phyloP scores from a whole-genome alignment of 2,113 vertebrate genomes.

The Poeciliopsis occidentalis region DNA sequence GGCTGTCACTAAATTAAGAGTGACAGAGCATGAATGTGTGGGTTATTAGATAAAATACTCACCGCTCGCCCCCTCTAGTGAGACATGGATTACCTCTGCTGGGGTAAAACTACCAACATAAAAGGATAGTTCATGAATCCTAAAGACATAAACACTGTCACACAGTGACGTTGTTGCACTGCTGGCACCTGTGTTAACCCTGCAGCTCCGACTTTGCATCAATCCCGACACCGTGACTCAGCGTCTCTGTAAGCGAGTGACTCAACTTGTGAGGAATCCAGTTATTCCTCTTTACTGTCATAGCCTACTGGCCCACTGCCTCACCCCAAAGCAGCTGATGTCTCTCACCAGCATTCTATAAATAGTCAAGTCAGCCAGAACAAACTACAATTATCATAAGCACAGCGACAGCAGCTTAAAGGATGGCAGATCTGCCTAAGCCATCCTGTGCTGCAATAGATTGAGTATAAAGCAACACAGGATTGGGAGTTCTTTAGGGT shows the following conservation, averaged over 20 bases:
- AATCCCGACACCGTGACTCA: slow-evolving; percentile 72
- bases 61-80: neutral
- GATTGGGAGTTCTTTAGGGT: slow-evolving; percentile 31
- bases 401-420: slow-evolving; percentile 26
- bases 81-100: neutral
- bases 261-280: slow-evolving; percentile 37
- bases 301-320: slow-evolving; percentile 39
- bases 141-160: neutral
- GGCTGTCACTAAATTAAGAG: neutral
- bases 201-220: slow-evolving; percentile 1
- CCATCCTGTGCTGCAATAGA: slow-evolving; percentile 27
- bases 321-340: slow-evolving; percentile 36
- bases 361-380: slow-evolving; percentile 45
- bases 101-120: neutral
- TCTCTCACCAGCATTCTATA: slow-evolving; percentile 43
- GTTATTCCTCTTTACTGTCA: slow-evolving; percentile 29
- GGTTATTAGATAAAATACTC: neutral
- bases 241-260: slow-evolving; percentile 62
- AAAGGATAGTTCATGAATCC: slow-evolving; percentile 5
- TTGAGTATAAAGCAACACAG: slow-evolving; percentile 34
- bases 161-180: slow-evolving; percentile 21
- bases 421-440: slow-evolving; percentile 40
- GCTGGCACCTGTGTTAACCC: neutral
- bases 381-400: slow-evolving; percentile 47
- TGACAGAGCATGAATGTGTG: slow-evolving; percentile 7